These are phyloP conservation scores for Diceros bicornis DNA, from an alignment of 2,797 vertebrate genomes.

Conservation along the genomic window DNA sequence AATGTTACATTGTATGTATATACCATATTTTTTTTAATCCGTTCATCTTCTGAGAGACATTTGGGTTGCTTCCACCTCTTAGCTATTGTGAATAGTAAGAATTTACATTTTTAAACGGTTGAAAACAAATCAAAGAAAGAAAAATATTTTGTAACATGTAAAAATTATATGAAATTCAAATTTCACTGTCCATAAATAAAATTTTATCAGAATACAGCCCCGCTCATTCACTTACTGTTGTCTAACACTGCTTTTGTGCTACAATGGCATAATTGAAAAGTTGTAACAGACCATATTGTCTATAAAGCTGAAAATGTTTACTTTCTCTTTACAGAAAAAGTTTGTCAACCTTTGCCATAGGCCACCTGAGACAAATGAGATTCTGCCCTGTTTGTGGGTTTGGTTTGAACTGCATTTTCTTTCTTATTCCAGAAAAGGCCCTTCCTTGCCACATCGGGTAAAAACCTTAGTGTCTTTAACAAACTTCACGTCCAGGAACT, in stretches of 20 bases:
- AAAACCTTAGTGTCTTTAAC: background rate
- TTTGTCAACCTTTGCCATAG: background rate
- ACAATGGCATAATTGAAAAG: background rate
- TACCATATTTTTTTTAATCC: background rate
- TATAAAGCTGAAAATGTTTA: constrained; percentile 61
- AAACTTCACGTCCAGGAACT: background rate
- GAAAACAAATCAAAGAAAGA: constrained; percentile 34
- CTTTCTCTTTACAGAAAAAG: constrained; percentile 45
- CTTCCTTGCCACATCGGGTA: background rate
- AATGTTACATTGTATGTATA: background rate
- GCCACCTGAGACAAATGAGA: background rate
- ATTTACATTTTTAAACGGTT: constrained; percentile 28
- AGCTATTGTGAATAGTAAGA: constrained; percentile 22
- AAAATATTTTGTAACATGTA: background rate
- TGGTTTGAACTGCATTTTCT: background rate
- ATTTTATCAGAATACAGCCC: constrained; percentile 10
- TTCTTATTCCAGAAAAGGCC: background rate
- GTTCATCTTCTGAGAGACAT: background rate
- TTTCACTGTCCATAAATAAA: constrained; percentile 8
- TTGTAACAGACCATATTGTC: background rate
- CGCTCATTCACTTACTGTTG: background rate
- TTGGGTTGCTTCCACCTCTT: background rate
- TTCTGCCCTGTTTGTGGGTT: background rate
- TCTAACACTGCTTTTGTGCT: background rate
- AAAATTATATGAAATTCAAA: background rate